These are phyloP conservation scores for Helicolenus hilgendorfi DNA, from an alignment of 2,797 vertebrate genomes.

Conservation along the genomic window DNA sequence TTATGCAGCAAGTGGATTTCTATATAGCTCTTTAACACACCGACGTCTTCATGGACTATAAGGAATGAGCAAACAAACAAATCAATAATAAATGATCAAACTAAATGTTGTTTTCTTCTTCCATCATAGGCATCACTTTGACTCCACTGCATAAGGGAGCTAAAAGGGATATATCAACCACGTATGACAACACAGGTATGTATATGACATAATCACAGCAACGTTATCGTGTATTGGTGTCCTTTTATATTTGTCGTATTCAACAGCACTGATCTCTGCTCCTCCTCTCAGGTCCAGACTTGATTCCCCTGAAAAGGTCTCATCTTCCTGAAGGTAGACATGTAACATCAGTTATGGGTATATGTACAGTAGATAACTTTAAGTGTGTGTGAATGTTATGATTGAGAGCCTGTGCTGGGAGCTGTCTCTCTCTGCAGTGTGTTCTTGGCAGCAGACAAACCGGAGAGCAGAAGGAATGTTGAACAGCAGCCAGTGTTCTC, in stretches of 20 bases:
- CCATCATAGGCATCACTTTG: slow-evolving; percentile 57
- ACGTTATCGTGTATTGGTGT: neutral
- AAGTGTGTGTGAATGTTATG: slow-evolving; percentile 69
- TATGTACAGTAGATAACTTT: slow-evolving; percentile 42
- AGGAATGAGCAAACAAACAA: neutral
- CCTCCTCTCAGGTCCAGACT: slow-evolving; percentile 35
- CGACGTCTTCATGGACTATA: neutral
- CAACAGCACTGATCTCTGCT: neutral
- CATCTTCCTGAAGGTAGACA: slow-evolving; percentile 47
- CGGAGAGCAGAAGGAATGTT: slow-evolving; percentile 84
- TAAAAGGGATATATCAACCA: neutral
- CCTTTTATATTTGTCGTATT: neutral
- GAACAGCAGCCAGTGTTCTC: slow-evolving; percentile 83
- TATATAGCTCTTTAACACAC: neutral
- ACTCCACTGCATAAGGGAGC: slow-evolving; percentile 58
- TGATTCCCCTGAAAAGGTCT: slow-evolving; percentile 65
- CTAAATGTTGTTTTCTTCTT: neutral
- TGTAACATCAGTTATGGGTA: neutral
- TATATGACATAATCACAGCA: neutral
- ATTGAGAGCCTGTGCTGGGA: slow-evolving; percentile 68
- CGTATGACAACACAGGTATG: slow-evolving; percentile 48
- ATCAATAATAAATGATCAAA: neutral
- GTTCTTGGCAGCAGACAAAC: slow-evolving; percentile 73
- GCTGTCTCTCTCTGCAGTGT: slow-evolving; percentile 69
- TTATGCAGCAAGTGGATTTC: neutral